Evolutionary conservation across 2,113 vertebrate genomes (phyloP).

Genomic region (Onychorhynchus coronatus): DNA sequence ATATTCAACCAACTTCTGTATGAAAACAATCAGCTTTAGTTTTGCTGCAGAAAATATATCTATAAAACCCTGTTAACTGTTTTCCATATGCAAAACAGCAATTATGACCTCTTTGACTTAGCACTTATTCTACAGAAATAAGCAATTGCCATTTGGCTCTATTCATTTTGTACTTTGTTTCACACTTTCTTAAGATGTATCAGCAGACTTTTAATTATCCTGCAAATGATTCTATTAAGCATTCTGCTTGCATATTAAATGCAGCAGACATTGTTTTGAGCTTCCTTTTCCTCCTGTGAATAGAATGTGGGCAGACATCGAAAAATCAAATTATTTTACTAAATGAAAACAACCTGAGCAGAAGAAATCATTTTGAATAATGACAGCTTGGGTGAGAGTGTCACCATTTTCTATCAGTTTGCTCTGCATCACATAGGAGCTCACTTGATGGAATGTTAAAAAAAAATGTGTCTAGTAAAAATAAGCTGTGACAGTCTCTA

Average conservation of each 20-base stretch:
- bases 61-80: constrained; percentile 56
- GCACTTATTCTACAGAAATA: constrained; percentile 66
- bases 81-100: constrained; percentile 63
- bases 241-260: constrained; percentile 75
- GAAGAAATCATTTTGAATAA: constrained; percentile 73
- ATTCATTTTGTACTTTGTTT: constrained; percentile 68
- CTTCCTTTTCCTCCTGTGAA: constrained; percentile 58
- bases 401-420: constrained; percentile 70
- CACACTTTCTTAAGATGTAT: constrained; percentile 68
- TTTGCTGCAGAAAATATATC: constrained; percentile 35
- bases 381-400: constrained; percentile 65
- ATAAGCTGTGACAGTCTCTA: constrained; percentile 74
- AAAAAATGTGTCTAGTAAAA: constrained; percentile 67
- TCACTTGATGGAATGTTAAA: constrained; percentile 65
- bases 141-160: constrained; percentile 59
- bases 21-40: constrained; percentile 46
- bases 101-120: constrained; percentile 72
- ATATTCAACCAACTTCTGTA: constrained; percentile 23
- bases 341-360: constrained; percentile 69
- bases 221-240: constrained; percentile 69
- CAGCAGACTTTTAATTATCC: constrained; percentile 73
- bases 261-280: constrained; percentile 70
- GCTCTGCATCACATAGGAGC: constrained; percentile 59
- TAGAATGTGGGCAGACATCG: constrained; percentile 68
- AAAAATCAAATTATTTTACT: constrained; percentile 75